Evolutionary conservation across 2,888 invertebrate species (phyloP).

Genomic region (Cinara cedri): DNA sequence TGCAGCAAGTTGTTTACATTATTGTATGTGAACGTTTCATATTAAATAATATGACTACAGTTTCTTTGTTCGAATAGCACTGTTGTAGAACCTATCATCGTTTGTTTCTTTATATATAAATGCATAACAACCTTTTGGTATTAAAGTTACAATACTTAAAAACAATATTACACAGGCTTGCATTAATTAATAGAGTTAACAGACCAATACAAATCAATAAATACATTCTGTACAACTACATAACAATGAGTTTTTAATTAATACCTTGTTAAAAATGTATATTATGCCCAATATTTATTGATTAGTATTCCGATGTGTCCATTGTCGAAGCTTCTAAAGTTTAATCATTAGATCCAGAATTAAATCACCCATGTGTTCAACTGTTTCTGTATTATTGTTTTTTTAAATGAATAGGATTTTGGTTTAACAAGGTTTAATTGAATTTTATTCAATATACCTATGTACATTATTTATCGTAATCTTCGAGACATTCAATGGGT

Average conservation of each 20-base stretch:
- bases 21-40: no score
- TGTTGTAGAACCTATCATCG: not conserved
- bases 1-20: no score
- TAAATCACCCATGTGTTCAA: no score
- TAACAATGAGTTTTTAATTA: no score
- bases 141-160: not conserved
- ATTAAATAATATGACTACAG: not conserved
- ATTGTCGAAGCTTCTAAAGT: not conserved
- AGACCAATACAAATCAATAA: no score
- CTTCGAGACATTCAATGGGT: not conserved
- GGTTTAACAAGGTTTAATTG: no score
- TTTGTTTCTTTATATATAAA: not conserved
- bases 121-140: not conserved
- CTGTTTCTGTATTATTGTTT: not conserved
- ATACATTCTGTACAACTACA: no score
- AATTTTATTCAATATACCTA: not conserved
- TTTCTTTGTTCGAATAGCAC: not conserved
- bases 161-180: not conserved
- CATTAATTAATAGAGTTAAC: not conserved
- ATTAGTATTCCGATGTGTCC: not conserved
- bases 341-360: no score
- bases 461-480: not conserved
- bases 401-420: not conserved
- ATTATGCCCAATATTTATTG: not conserved
- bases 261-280: no score